Evolutionary conservation across 2,888 invertebrate species (phyloP).

Genomic region (Metopia argyrocephala): DNA sequence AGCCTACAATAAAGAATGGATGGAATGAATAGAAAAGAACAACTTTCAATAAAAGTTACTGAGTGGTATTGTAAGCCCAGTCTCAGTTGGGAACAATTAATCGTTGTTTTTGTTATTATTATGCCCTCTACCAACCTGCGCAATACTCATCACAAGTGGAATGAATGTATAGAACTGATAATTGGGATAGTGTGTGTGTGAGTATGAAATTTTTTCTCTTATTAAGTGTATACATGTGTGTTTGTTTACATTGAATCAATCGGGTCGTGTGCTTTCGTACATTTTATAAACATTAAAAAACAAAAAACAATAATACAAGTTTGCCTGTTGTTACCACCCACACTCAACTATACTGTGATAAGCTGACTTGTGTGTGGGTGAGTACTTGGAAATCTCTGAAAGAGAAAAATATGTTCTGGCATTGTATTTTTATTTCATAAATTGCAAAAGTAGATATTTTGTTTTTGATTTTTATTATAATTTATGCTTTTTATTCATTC

Average conservation of each 20-base stretch:
- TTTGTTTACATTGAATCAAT: not conserved
- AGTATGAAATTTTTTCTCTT: not conserved
- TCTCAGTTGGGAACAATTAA: slow-evolving; percentile 30
- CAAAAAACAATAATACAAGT: not conserved
- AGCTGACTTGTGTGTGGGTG: not conserved
- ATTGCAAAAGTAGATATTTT: too few species aligned
- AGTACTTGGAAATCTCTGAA: not conserved
- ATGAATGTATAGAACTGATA: not conserved
- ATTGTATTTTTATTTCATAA: not conserved
- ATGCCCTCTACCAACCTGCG: slow-evolving; percentile 59
- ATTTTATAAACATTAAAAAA: slow-evolving; percentile 37
- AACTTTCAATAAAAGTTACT: not conserved
- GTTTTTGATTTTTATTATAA: too few species aligned
- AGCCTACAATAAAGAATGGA: too few species aligned
- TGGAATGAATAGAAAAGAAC: too few species aligned
- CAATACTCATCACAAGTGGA: slow-evolving; percentile 51
- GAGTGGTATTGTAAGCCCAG: slow-evolving; percentile 6
- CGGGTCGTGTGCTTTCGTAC: slow-evolving; percentile 21
- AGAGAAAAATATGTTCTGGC: not conserved
- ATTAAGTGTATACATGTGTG: not conserved
- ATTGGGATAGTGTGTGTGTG: not conserved
- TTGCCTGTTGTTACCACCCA: slow-evolving; percentile 59
- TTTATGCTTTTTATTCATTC: not conserved
- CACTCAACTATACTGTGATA: slow-evolving; percentile 48
- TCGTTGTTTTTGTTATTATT: slow-evolving; percentile 22